These are phyloP conservation scores for Pygoscelis adeliae DNA, from an alignment of 2,113 vertebrate species.

Conservation along the genomic window DNA sequence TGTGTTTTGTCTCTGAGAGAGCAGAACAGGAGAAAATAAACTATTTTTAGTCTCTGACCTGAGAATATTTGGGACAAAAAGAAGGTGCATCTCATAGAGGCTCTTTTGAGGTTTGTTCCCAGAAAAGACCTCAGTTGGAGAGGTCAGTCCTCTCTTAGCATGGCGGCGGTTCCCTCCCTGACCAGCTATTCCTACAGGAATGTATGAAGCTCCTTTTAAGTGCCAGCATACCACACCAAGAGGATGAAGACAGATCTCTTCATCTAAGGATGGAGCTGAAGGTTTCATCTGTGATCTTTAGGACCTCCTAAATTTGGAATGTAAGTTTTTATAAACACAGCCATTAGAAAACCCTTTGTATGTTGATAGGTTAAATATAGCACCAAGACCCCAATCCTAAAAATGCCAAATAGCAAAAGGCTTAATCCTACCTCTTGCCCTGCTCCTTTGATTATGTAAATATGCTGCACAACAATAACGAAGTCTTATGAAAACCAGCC, in stretches of 20 bases:
- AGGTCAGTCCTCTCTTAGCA: not conserved
- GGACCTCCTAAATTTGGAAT: not conserved
- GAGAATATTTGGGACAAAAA: not conserved
- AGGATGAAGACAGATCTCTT: not conserved
- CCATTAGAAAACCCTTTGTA: not conserved
- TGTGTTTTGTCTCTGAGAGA: not conserved
- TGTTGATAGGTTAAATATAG: not conserved
- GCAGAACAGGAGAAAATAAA: not conserved
- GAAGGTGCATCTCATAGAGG: not conserved
- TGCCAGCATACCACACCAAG: not conserved
- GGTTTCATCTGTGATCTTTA: not conserved
- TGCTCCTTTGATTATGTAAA: not conserved
- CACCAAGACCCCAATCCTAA: not conserved
- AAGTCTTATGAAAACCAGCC: not conserved
- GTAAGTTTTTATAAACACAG: not conserved
- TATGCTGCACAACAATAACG: not conserved
- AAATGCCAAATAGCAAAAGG: not conserved
- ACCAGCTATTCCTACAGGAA: not conserved
- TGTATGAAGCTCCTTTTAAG: not conserved
- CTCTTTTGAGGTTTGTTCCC: not conserved
- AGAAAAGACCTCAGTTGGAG: not conserved
- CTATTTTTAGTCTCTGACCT: conserved; percentile 2
- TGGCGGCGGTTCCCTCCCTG: not conserved
- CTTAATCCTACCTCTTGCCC: not conserved
- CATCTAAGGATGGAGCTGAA: not conserved